Evolutionary conservation across 2,113 vertebrate species (phyloP).

Genomic region (Colius striatus): DNA sequence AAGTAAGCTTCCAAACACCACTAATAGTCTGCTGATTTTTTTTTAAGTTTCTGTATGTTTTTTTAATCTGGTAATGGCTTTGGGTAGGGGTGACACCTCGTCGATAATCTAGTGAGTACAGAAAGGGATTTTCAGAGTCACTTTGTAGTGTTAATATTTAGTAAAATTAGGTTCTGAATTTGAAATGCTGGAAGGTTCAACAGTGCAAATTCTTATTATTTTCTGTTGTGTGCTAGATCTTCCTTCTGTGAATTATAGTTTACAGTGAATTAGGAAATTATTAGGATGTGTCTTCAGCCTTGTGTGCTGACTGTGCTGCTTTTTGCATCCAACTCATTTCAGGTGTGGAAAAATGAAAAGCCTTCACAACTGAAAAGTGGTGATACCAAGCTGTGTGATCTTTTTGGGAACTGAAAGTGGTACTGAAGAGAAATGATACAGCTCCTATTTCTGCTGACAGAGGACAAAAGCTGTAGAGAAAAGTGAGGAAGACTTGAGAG

Average conservation of each 20-base stretch:
- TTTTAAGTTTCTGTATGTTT: background rate
- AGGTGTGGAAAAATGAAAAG: background rate
- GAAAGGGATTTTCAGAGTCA: background rate
- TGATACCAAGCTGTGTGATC: background rate
- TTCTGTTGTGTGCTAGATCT: background rate
- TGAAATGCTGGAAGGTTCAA: background rate
- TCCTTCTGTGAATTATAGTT: background rate
- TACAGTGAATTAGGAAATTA: background rate
- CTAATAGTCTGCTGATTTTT: background rate
- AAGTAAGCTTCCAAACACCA: background rate
- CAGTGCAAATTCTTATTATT: background rate
- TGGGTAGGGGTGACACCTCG: background rate
- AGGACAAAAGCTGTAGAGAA: background rate
- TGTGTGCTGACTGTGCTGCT: constrained; percentile 1
- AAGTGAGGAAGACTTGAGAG: background rate
- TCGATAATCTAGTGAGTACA: background rate
- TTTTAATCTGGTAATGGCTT: background rate
- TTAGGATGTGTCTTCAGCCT: background rate
- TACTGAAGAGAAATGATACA: background rate
- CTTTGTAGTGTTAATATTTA: background rate
- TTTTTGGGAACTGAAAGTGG: background rate
- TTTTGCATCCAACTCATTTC: constrained; percentile 27
- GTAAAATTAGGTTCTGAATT: background rate
- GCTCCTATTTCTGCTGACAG: background rate
- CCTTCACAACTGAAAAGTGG: background rate